Base-by-base conservation (phyloP, 2,797 vertebrate genomes). In the Stomatorhinus walkeri region DNA sequence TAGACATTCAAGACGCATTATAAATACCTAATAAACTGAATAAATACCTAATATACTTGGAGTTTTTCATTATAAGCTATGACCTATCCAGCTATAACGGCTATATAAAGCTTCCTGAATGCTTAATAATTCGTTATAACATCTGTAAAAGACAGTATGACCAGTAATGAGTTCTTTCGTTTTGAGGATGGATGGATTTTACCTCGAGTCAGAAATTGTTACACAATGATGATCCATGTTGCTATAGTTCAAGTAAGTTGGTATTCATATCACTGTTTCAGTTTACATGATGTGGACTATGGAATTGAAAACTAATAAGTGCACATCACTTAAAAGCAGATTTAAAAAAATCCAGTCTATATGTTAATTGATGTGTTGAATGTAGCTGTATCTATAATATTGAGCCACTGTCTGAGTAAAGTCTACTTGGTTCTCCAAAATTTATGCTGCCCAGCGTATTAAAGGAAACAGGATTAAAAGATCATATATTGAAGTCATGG, bases 1-100 rank as follows among this genome's bases (percentile, higher is more conserved):
- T 87, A 68, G 56, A 56, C 9, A 87, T 87, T 54, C 56, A 87
- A 59, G 32, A 87, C 19, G 22, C 68, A 88, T 79, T 54, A 88
- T 79, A 52, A 88, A 88, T 76, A 79, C 43, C 28, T 61, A 54
- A 52, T 16, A 85, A 54, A 85, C 24, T 85, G 46, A 61, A 88
- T 79, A 52, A 88, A 88, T 76, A 79, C 22, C 28, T 87, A 54
- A 86, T 52, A 56, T 36, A 36, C 49, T 32, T 2, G 49, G 49
- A 48, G 81, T 49, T 8, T 84, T 46, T 54, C 10, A 36, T 54
- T 51, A 24, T 85, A 61, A 87, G 32, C 85, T 54, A 51, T 59
- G 8, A 59, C 12, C 36, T 40, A 40, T 61, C 14, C 51, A 52
- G 49, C 54, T 56, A 40, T 56, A 59, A 87, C 1, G 52, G 85